phyloP scores from a whole-genome alignment of 2,888 invertebrate species.

The Calliopum simillimum region DNA sequence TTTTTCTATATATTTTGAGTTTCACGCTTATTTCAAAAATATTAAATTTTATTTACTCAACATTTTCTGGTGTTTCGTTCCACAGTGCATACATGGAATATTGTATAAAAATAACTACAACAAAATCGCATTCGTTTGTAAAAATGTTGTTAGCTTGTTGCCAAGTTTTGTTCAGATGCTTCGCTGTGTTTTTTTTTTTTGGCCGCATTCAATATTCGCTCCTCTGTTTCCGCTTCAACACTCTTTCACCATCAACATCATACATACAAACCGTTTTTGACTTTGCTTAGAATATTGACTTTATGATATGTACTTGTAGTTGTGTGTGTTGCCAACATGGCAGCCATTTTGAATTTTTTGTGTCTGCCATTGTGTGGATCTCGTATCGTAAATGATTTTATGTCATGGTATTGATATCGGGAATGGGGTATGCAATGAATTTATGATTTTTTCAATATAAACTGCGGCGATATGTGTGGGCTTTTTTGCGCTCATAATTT shows the following conservation, averaged over 20 bases:
- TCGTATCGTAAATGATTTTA: no score
- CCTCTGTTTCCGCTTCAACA: background rate
- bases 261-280: background rate
- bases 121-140: constrained; percentile 57
- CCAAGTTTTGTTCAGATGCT: constrained; percentile 39
- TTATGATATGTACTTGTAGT: constrained; percentile 4
- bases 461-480: constrained; percentile 13
- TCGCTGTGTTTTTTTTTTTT: constrained; percentile 45
- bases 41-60: background rate
- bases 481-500: constrained; percentile 19
- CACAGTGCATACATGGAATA: no score
- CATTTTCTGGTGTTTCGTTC: background rate
- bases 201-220: constrained; percentile 20
- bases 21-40: background rate
- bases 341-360: constrained; percentile 63
- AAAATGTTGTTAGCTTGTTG: constrained; percentile 59
- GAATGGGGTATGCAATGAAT: no score
- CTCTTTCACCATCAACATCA: background rate
- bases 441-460: no score
- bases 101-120: constrained; percentile 46
- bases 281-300: constrained; percentile 16
- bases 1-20: no score
- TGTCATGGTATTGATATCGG: no score
- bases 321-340: constrained; percentile 45
- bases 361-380: background rate